These are phyloP conservation scores for Nesidiocoris tenuis DNA, from an alignment of 2,888 invertebrate genomes.

Conservation along the genomic window DNA sequence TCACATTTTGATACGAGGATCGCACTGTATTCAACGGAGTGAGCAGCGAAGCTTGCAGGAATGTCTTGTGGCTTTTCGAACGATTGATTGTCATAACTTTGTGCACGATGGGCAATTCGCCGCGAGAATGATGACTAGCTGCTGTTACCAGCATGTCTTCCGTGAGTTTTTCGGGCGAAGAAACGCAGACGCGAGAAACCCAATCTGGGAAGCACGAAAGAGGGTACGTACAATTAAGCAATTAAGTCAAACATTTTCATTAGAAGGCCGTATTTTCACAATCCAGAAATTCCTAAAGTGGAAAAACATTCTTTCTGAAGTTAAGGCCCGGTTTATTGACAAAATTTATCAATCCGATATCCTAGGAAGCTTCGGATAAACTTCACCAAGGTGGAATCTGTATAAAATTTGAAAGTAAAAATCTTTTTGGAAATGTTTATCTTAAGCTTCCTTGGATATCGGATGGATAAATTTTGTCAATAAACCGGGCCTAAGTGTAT, in stretches of 20 bases:
- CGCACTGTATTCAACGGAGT: constrained; percentile 12
- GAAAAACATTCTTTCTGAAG: background rate
- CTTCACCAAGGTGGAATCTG: no score
- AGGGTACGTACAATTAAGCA: background rate
- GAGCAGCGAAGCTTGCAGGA: constrained; percentile 23
- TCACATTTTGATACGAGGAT: constrained; percentile 35
- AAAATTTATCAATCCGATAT: no score
- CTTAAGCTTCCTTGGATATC: no score
- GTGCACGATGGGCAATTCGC: constrained; percentile 73
- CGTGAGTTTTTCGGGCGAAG: constrained; percentile 64
- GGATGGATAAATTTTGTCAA: no score
- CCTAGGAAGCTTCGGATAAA: no score
- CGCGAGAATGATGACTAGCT: constrained; percentile 77
- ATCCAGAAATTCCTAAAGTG: background rate
- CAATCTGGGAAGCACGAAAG: constrained; percentile 20
- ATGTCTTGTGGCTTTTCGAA: constrained; percentile 7
- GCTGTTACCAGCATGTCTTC: constrained; percentile 78
- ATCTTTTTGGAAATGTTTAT: no score
- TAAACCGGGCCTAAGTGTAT: background rate
- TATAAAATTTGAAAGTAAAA: no score
- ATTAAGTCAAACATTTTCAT: background rate
- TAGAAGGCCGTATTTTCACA: background rate
- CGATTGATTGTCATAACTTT: constrained; percentile 61
- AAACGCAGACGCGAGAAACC: constrained; percentile 21
- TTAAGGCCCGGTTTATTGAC: no score